Evolutionary conservation across 2,113 vertebrate species (phyloP).

Genomic region (Tupaia chinensis): DNA sequence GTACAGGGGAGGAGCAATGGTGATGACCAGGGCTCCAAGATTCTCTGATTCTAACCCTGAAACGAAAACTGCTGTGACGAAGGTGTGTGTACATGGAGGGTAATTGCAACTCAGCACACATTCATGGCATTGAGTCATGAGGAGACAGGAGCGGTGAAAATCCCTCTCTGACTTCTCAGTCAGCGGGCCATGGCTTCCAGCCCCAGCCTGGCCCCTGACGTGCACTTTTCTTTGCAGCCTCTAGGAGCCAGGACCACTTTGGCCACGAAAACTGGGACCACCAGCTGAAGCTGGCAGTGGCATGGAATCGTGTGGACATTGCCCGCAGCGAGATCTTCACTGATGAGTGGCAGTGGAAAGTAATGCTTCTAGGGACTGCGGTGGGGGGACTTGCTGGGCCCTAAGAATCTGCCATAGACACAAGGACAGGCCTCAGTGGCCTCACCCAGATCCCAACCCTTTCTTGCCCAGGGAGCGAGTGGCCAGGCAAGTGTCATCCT

Average conservation of each 20-base stretch:
- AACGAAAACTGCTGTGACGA: neutral
- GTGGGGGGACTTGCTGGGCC: fast-evolving
- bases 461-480: neutral
- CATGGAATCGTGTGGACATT: slow-evolving; percentile 97
- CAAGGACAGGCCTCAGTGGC: too few relatives aligned
- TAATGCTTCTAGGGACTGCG: slow-evolving; percentile 25
- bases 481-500: neutral
- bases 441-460: neutral
- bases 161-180: neutral
- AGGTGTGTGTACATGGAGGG: fast-evolving
- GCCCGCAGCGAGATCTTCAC: slow-evolving; percentile 96
- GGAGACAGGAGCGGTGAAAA: neutral
- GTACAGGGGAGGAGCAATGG: neutral
- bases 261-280: slow-evolving; percentile 91
- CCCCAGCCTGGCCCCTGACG: fast-evolving
- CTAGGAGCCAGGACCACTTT: slow-evolving; percentile 87
- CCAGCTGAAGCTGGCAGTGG: slow-evolving; percentile 96
- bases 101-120: fast-evolving
- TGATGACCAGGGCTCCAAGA: fast-evolving
- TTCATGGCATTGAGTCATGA: too few relatives aligned
- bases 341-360: slow-evolving; percentile 95
- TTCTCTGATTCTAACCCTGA: neutral
- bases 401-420: fast-evolving
- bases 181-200: neutral
- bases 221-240: slow-evolving; percentile 85